Evolutionary conservation across 2,888 invertebrate genomes (phyloP), one percentile per base, ranked within the genome.

Genomic region (Drosophila nr. perissopoda): DNA sequence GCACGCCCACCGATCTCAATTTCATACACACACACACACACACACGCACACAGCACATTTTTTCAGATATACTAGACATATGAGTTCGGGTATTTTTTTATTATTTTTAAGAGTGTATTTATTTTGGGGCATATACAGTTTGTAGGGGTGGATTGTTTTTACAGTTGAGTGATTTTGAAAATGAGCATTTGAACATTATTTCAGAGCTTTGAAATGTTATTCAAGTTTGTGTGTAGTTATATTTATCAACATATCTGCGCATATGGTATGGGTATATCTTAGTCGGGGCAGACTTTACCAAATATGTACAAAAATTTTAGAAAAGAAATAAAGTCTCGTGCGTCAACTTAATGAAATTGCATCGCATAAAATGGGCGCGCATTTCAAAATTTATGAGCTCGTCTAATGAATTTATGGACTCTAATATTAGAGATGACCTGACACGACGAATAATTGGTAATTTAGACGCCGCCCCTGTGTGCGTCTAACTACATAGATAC

Each of bases 351-450:
- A 62, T 61, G 42, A 76, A 77, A 62, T 51, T 69, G 36, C 42
- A 79, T 49, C 51, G 48, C 74, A 68, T 72, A 48, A 72, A 63
- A 57, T 29, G n/a, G 25, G 49, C 29, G 33, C 18, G 40, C 58
- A 42, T 77, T 85, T 68, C 4, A 13, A 75, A 76, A 88, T 83
- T 81, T 59, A 81, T 74, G 68, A 65, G 60, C 69, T 57, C 25
- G 25, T 60, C 65, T 68, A 74, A 74, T 76, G 54, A 73, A 78
- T 86, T 83, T 76, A 81, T 86, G 75, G 82, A 46, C 38, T 42
- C 72, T 76, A 82, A 79, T 82, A 82, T 79, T 87, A 83, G 77
- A 82, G 69, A 68, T 70, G 80, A 77, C 80, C 69, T 64, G 40
- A 52, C 70, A 62, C 33, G 60, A 63, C 57, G 75, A 82, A 83